Conservation (phyloP, 2,113 vertebrate species). For the Petrocephalus microphthalmus region DNA sequence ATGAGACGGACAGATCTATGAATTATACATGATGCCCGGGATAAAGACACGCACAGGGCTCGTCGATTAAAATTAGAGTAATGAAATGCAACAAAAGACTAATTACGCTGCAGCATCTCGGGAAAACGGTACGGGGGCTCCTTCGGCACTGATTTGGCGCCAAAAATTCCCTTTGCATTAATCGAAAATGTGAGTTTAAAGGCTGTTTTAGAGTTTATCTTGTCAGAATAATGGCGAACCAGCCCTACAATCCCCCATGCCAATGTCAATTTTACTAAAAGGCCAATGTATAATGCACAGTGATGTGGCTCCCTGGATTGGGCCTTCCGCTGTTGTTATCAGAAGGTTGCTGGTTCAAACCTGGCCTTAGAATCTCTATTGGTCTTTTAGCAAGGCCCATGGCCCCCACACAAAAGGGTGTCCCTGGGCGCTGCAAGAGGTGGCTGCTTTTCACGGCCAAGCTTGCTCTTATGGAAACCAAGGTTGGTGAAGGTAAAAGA, state of each 20-base stretch:
- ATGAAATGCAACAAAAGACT: neutral
- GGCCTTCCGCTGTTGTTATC: no score
- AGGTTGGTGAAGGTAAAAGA: no score
- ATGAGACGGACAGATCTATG: neutral
- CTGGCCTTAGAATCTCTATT: no score
- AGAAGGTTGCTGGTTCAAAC: no score
- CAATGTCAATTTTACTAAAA: neutral
- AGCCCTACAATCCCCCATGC: neutral
- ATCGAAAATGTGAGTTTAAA: neutral
- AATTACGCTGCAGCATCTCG: neutral
- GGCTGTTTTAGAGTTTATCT: neutral
- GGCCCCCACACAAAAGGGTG: no score
- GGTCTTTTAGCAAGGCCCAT: no score
- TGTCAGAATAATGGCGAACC: neutral
- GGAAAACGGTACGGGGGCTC: neutral
- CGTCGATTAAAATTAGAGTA: neutral
- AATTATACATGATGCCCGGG: neutral
- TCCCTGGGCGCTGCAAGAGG: no score
- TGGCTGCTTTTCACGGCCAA: no score
- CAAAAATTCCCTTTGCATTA: neutral
- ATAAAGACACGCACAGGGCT: neutral
- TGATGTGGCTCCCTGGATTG: no score
- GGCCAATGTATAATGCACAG: neutral
- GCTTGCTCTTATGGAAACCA: no score
- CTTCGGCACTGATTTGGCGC: neutral